Base-by-base conservation (phyloP, 2,888 invertebrate species). In the Choristoneura rosaceana region DNA sequence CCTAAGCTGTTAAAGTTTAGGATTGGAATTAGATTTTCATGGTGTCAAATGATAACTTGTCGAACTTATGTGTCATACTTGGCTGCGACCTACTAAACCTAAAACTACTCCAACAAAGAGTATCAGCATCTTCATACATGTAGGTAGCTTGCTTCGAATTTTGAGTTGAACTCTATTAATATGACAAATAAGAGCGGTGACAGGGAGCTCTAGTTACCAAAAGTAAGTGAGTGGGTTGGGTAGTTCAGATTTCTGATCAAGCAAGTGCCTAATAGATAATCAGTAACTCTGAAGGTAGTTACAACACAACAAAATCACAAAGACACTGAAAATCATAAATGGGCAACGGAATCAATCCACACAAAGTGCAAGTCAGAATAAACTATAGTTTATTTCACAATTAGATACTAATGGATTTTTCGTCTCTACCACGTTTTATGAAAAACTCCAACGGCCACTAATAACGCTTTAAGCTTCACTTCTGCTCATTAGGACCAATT, bases 401-500 rank as follows among this genome's bases (percentile, higher is more conserved):
- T 12, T 10, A 25, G 17, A 25, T 25, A 55, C 25, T 55, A 55
- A 55, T 12, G 12, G 55, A 25, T 25, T 25, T 17, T 55, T 15
- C 14, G n/a, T 25, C 55, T 12, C 55, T 55, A 25, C 12, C 25
- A 25, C 4, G 25, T n/a, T 55, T 55, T 25, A 17, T 25, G 55
- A 55, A 55, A 55, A 25, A 4, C 4, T 4, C 25, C 4, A 52
- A 55, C 55, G 10, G 12, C 55, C 55, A 55, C 55, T 55, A 55
- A 55, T 10, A 25, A 55, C 55, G 25, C 55, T 12, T 25, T 59
- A 41, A 47, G 64, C 58, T 25, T 52, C 33, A 15, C 60, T 59
- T 50, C 50, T 50, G 15, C 50, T 66, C 65, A 70, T 70, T 65
- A 70, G 47, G 64, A 14, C 50, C 64, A 64, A 64, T 70, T 70